Base-by-base conservation (phyloP, 2,888 invertebrate genomes). In the Conistra vaccinii region DNA sequence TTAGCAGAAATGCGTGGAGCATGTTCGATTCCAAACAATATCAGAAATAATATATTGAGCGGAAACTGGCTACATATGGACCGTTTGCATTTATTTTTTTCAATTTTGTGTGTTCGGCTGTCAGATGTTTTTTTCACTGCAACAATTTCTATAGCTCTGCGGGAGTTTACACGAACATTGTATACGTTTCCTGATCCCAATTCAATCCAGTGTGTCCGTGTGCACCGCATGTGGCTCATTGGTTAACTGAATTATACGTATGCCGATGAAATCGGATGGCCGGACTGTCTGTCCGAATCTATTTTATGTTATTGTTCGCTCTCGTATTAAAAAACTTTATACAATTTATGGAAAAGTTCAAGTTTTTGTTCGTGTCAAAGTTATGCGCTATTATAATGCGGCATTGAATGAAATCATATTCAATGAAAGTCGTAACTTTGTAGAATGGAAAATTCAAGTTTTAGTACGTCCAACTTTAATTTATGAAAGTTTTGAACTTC, bases 231-330 rank as follows among this genome's bases (percentile, higher is more conserved):
- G 94, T 93, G 94, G 95, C 92, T 92, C 93, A 93, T 92, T 92
- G 92, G 91, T 88, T 93, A 93, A 93, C 94, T 93, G 94, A 95
- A 93, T 95, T 95, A 95, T 95, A 93, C 89, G 91, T 90, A 83
- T 85, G 87, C 86, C 91, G 91, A 92, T 92, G 90, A 90, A 92
- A 91, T 90, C 89, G 86, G 90, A 91, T 91, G 86, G 89, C 85
- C 74, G 67, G 48, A 73, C 75, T 69, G 84, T 76, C 76, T 73
- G 76, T 86, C 80, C 77, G 74, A 81, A 87, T 79, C 87, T 81
- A 87, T 86, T 92, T 90, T 92, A 91, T 91, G 90, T 90, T 90
- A 91, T 90, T 92, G 90, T 90, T 85, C 87, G 87, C 73, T 83
- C 86, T 80, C 66, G 78, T 87, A 86, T 88, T 88, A 85, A 85